A percentile compares a stretch with the other conserved stretches of the same genome.
Evolutionary conservation across 1,140 invertebrate species (phyloP).

Genomic region (Ladona fulva): DNA sequence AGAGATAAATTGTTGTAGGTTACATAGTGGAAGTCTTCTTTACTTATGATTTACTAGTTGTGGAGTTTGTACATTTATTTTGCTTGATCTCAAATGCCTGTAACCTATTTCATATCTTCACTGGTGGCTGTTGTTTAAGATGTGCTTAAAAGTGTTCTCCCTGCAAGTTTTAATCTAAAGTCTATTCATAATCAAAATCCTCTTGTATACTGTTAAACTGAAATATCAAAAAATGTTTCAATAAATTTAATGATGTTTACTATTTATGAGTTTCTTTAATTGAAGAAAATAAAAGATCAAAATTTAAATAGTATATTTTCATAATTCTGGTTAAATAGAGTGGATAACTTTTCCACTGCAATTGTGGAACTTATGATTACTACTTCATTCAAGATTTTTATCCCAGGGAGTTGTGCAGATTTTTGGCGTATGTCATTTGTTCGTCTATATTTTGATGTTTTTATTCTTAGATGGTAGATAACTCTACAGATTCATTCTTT

Average conservation of each 20-base stretch:
- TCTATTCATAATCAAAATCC: neutral
- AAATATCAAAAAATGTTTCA: neutral
- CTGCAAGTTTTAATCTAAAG: neutral
- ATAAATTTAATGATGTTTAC: slow-evolving; percentile 2
- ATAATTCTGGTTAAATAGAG: too few species aligned
- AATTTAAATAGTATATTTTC: too few species aligned
- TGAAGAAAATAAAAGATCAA: too few species aligned
- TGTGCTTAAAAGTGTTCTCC: neutral
- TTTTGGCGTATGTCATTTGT: too few species aligned
- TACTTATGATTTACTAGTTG: neutral
- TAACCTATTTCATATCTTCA: neutral
- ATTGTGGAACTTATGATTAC: too few species aligned
- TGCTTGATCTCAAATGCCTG: neutral
- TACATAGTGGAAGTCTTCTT: neutral
- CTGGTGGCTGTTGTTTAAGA: neutral
- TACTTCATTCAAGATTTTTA: too few species aligned
- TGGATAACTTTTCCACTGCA: too few species aligned
- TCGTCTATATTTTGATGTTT: too few species aligned
- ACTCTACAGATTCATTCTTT: too few species aligned
- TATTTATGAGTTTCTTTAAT: neutral
- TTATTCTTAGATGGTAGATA: too few species aligned
- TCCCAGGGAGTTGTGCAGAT: too few species aligned
- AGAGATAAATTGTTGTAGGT: neutral
- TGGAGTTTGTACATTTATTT: neutral
- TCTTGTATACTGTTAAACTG: neutral